phyloP scores from a whole-genome alignment of 2,797 vertebrate genomes.

The Heterohyrax brucei region DNA sequence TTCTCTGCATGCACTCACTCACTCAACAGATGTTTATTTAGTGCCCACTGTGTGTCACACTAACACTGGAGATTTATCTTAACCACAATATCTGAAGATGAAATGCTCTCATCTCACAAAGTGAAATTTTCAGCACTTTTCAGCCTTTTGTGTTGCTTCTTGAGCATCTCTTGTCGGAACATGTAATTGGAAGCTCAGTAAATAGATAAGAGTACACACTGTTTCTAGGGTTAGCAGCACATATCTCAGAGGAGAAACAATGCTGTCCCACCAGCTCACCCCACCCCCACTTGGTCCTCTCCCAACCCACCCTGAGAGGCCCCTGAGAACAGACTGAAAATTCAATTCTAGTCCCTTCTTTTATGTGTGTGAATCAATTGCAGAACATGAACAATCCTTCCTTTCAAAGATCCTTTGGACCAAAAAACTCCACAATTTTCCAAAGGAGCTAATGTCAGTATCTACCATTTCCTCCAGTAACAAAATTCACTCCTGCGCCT shows the following conservation, averaged over 20 bases:
- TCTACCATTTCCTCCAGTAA: slow-evolving; percentile 9
- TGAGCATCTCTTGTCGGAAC: not conserved
- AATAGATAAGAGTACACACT: not conserved
- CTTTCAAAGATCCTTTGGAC: slow-evolving; percentile 36
- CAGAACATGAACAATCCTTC: not conserved
- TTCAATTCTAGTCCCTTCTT: not conserved
- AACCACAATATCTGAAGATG: slow-evolving; percentile 37
- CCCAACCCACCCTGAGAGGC: not conserved
- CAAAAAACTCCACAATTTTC: slow-evolving; percentile 11
- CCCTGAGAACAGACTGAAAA: not conserved
- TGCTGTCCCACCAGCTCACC: not conserved
- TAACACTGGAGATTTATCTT: slow-evolving; percentile 29
- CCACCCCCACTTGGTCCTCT: not conserved
- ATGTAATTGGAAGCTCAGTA: slow-evolving; percentile 31
- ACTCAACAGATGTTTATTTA: slow-evolving; percentile 7
- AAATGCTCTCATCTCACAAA: slow-evolving; percentile 21
- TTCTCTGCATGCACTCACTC: not conserved
- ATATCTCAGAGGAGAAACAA: not conserved
- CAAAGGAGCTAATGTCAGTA: not conserved
- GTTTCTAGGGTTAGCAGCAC: not conserved
- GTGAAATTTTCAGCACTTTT: slow-evolving; percentile 35
- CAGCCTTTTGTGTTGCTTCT: not conserved
- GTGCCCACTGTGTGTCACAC: not conserved
- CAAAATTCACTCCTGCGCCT: not conserved
- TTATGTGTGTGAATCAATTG: not conserved